Conservation (phyloP, 2,113 vertebrate genomes). For the Chascanopsetta lugubris region DNA sequence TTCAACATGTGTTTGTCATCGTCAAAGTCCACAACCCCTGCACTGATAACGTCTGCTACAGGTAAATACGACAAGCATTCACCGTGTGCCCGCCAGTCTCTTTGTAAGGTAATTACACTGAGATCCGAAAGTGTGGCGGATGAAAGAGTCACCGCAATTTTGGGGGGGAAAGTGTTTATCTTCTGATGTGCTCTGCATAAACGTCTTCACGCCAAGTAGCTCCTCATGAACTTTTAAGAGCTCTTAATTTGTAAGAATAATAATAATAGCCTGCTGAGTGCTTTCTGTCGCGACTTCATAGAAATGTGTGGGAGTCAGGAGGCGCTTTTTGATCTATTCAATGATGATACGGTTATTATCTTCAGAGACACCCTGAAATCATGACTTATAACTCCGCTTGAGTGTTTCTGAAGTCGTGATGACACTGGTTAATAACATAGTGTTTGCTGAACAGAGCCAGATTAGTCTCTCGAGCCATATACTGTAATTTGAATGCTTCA, state of each 20-base stretch:
- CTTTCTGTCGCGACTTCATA: slow-evolving; percentile 58
- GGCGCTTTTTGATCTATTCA: slow-evolving; percentile 59
- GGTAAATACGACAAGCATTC: slow-evolving; percentile 80
- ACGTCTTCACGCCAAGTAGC: slow-evolving; percentile 52
- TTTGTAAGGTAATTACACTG: not conserved
- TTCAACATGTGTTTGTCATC: slow-evolving; percentile 97
- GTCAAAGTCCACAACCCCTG: slow-evolving; percentile 96
- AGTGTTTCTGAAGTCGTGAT: slow-evolving; percentile 55
- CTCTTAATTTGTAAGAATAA: slow-evolving; percentile 62
- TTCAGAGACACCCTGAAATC: slow-evolving; percentile 75
- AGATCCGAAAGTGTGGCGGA: too few species aligned
- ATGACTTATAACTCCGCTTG: slow-evolving; percentile 50
- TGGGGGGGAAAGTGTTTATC: slow-evolving; percentile 40
- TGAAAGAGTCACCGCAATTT: too few species aligned
- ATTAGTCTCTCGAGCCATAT: slow-evolving; percentile 38
- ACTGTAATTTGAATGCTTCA: slow-evolving; percentile 40
- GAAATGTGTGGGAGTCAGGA: slow-evolving; percentile 46
- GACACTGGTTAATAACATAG: slow-evolving; percentile 61
- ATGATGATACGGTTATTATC: slow-evolving; percentile 73
- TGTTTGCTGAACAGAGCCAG: slow-evolving; percentile 45
- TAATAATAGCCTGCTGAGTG: slow-evolving; percentile 62
- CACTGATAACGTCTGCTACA: slow-evolving; percentile 97
- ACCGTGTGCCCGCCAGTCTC: not conserved
- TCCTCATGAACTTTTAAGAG: slow-evolving; percentile 49
- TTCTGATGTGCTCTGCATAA: slow-evolving; percentile 60